Evolutionary conservation across 2,888 invertebrate genomes (phyloP).

Genomic region (Biston betularia): DNA sequence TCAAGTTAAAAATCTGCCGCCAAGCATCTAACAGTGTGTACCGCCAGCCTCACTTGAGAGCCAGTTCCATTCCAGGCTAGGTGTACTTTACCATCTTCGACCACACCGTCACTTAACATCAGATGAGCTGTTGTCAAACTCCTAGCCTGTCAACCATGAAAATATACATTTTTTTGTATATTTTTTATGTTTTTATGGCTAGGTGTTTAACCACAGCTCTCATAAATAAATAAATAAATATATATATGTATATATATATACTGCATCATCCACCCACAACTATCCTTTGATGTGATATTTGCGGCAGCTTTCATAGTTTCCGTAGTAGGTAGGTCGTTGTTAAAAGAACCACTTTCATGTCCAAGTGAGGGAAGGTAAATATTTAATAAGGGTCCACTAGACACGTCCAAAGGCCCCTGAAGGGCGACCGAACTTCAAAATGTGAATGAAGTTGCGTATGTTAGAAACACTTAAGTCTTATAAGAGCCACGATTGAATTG

Average conservation of each 20-base stretch:
- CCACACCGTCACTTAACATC: too few species aligned
- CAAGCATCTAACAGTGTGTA: too few species aligned
- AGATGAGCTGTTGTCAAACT: too few species aligned
- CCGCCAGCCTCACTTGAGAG: too few species aligned
- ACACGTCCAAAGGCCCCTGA: conserved; percentile 28
- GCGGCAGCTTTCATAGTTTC: conserved; percentile 9
- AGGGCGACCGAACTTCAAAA: conserved; percentile 26
- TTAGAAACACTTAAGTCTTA: neutral
- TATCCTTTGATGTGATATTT: neutral
- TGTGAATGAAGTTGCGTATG: conserved; percentile 16
- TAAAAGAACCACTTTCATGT: conserved; percentile 29
- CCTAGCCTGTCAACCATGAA: too few species aligned
- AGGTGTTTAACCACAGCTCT: too few species aligned
- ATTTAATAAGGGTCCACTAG: conserved; percentile 36
- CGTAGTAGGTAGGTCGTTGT: conserved; percentile 13
- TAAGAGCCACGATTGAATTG: neutral
- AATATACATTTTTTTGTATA: too few species aligned
- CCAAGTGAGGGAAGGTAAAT: conserved; percentile 31
- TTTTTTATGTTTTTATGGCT: too few species aligned
- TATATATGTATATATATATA: neutral
- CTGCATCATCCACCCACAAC: neutral
- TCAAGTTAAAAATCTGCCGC: too few species aligned
- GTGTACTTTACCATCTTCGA: too few species aligned
- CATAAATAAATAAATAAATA: too few species aligned
- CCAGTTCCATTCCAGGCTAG: too few species aligned